Conservation (phyloP, 2,113 vertebrate species). For the Callipepla californica region DNA sequence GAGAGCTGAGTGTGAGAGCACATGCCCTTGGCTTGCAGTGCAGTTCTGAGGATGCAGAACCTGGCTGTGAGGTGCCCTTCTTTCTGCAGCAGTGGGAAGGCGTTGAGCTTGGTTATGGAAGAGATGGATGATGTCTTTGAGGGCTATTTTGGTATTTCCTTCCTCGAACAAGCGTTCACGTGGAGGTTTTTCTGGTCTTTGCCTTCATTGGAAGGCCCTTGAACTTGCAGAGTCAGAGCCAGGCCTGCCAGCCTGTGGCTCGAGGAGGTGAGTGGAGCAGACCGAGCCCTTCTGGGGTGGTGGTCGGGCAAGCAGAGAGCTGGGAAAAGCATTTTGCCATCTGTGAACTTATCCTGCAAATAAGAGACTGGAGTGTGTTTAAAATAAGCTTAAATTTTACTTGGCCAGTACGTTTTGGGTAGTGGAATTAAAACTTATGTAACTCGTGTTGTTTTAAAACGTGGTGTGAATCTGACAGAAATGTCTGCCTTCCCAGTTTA, state of each 20-base stretch:
- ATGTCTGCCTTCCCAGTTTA: not conserved
- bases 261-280: not conserved
- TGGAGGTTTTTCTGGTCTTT: not conserved
- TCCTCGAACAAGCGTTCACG: not conserved
- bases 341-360: not conserved
- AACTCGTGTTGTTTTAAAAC: slow-evolving; percentile 5
- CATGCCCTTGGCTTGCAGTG: not conserved
- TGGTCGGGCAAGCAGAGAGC: not conserved
- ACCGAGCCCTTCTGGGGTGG: not conserved
- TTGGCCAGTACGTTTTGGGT: not conserved
- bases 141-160: not conserved
- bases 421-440: not conserved
- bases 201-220: not conserved
- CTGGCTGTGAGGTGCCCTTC: not conserved
- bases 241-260: not conserved
- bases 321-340: not conserved
- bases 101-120: not conserved
- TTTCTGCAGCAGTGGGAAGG: not conserved
- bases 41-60: not conserved
- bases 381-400: slow-evolving; percentile 13
- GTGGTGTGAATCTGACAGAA: not conserved
- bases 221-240: not conserved
- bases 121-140: not conserved
- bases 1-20: not conserved
- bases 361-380: not conserved